Evolutionary conservation across 2,113 vertebrate species (phyloP).

Genomic region (Alexandromys fortis): DNA sequence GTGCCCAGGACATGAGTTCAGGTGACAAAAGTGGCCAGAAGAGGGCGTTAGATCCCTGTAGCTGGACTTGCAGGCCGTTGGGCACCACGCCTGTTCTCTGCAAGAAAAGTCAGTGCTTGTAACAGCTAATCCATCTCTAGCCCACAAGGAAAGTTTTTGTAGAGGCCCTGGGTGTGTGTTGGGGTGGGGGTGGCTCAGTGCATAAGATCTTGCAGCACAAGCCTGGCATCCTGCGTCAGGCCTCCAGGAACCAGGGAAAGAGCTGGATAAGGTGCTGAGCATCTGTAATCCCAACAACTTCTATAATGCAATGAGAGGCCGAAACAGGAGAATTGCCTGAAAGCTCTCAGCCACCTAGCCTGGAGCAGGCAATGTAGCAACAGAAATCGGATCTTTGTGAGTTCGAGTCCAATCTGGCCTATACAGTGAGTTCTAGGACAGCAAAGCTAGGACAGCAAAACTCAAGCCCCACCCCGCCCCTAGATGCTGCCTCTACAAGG

Average conservation of each 20-base stretch:
- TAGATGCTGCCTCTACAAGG: background rate
- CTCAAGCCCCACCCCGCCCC: background rate
- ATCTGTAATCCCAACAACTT: background rate
- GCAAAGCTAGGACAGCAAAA: background rate
- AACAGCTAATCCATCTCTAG: background rate
- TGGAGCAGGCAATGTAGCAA: background rate
- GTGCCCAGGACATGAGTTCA: no score
- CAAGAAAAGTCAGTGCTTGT: background rate
- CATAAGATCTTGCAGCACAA: background rate
- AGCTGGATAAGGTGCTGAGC: background rate
- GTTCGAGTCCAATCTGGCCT: background rate
- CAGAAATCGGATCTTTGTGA: background rate
- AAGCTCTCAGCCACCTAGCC: background rate
- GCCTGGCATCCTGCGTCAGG: background rate
- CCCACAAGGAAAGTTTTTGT: background rate
- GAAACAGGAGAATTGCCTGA: background rate
- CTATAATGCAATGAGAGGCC: no score
- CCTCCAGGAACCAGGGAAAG: background rate
- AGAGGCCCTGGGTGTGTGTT: background rate
- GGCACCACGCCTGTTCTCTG: background rate
- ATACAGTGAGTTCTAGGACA: background rate
- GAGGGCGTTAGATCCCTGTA: background rate
- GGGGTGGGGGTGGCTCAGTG: background rate
- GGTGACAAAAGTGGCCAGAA: background rate
- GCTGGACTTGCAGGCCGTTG: background rate